A percentile compares a stretch with the other conserved stretches of the same genome.
Evolutionary conservation across 2,888 invertebrate genomes (phyloP).

Genomic region (Callosobruchus maculatus): DNA sequence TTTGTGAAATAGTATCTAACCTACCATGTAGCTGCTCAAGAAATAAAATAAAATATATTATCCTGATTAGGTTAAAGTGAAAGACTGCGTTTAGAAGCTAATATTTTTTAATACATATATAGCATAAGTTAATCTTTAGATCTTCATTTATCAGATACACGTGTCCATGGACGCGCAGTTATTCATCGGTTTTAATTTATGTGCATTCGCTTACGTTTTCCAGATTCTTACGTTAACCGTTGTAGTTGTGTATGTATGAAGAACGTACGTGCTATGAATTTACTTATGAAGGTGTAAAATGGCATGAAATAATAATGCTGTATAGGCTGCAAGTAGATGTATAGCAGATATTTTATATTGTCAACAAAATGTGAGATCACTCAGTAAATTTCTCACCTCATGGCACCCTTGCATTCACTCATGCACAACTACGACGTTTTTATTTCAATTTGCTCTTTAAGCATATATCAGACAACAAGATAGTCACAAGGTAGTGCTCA

Average conservation of each 20-base stretch:
- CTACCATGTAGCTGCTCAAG: neutral
- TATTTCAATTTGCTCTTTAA: too few species aligned
- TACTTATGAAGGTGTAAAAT: neutral
- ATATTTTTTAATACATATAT: too few species aligned
- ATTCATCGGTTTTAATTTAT: neutral
- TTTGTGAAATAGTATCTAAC: too few species aligned
- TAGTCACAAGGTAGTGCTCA: too few species aligned
- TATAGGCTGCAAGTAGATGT: neutral
- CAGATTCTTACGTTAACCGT: neutral
- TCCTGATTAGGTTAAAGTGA: neutral
- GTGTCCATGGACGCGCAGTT: neutral
- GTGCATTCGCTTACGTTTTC: neutral
- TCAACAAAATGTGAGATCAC: too few species aligned
- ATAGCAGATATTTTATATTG: too few species aligned
- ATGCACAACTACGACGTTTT: too few species aligned
- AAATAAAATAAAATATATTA: neutral
- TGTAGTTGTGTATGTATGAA: neutral
- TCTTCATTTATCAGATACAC: neutral
- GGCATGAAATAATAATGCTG: neutral
- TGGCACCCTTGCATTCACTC: too few species aligned
- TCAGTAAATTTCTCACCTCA: too few species aligned
- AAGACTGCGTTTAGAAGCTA: neutral
- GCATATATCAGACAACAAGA: too few species aligned
- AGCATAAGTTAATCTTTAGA: neutral
- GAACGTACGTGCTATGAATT: neutral